phyloP scores from a whole-genome alignment of 2,888 invertebrate species.

The Ditula angustiorana region DNA sequence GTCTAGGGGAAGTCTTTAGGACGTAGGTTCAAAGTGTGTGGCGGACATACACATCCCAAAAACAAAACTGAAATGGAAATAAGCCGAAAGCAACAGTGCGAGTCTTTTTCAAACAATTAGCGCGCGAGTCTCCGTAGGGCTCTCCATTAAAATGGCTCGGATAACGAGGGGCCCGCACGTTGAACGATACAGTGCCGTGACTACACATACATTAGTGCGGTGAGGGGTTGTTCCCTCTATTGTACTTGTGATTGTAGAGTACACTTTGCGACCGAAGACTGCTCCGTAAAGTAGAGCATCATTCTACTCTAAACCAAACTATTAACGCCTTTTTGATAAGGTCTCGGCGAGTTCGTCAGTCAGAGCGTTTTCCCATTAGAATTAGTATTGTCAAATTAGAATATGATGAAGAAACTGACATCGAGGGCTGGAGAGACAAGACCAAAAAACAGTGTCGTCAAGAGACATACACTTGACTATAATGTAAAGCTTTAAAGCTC shows the following conservation, averaged over 20 bases:
- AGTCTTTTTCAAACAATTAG: conserved; percentile 72
- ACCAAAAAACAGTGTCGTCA: background rate
- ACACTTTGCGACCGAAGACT: conserved; percentile 44
- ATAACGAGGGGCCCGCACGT: conserved; percentile 62
- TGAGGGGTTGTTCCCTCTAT: conserved; percentile 61
- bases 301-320: background rate
- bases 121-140: conserved; percentile 57
- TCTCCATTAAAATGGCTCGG: conserved; percentile 74
- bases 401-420: too few species aligned
- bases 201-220: conserved; percentile 69
- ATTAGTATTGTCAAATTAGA: too few species aligned
- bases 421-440: background rate
- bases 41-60: background rate
- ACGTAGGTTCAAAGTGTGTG: background rate
- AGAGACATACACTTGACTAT: background rate
- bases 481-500: background rate
- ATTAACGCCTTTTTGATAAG: background rate
- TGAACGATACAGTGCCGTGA: conserved; percentile 55
- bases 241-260: conserved; percentile 58
- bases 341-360: too few species aligned
- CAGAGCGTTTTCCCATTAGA: too few species aligned
- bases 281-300: conserved; percentile 13
- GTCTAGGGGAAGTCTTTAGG: background rate
- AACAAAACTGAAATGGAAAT: conserved; percentile 7
- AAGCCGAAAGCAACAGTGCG: conserved; percentile 42